phyloP scores from a whole-genome alignment of 1,140 invertebrate genomes.

The Drosophila ogumai region DNA sequence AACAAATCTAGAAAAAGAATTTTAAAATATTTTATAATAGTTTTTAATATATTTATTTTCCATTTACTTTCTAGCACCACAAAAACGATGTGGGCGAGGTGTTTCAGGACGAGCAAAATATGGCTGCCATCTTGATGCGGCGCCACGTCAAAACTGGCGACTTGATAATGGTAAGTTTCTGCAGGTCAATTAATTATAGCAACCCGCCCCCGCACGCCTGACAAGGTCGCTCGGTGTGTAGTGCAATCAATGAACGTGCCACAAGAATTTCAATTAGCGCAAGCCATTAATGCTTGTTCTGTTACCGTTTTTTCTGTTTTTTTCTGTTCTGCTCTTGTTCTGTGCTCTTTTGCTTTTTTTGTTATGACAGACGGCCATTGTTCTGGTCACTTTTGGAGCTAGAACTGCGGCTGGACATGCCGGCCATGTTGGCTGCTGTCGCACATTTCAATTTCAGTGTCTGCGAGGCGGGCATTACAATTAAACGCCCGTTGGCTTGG shows the following conservation, averaged over 20 bases:
- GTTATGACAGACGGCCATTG: constrained; percentile 69
- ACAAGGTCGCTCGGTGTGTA: constrained; percentile 52
- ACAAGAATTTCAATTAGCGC: constrained; percentile 77
- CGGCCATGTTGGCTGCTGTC: constrained; percentile 43
- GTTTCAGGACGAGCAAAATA: constrained; percentile 93
- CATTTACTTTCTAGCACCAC: constrained; percentile 85
- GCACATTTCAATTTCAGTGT: constrained; percentile 45
- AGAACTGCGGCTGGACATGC: constrained; percentile 12
- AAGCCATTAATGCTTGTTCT: constrained; percentile 49
- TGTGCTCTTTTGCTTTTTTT: constrained; percentile 19
- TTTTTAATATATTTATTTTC: too few species aligned
- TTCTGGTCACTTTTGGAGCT: constrained; percentile 57
- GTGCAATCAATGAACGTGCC: constrained; percentile 50
- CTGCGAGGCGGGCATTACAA: constrained; percentile 61
- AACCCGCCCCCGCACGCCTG: constrained; percentile 5
- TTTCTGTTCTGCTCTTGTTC: constrained; percentile 28
- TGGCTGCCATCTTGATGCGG: constrained; percentile 93
- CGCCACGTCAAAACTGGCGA: constrained; percentile 90
- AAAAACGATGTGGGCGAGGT: constrained; percentile 91
- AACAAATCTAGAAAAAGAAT: too few species aligned
- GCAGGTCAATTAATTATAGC: background rate
- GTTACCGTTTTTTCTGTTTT: constrained; percentile 20
- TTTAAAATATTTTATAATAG: too few species aligned
- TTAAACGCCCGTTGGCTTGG: constrained; percentile 68
- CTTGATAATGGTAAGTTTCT: constrained; percentile 91